phyloP scores from a whole-genome alignment of 2,113 vertebrate species.

The Melanocharis versteri region DNA sequence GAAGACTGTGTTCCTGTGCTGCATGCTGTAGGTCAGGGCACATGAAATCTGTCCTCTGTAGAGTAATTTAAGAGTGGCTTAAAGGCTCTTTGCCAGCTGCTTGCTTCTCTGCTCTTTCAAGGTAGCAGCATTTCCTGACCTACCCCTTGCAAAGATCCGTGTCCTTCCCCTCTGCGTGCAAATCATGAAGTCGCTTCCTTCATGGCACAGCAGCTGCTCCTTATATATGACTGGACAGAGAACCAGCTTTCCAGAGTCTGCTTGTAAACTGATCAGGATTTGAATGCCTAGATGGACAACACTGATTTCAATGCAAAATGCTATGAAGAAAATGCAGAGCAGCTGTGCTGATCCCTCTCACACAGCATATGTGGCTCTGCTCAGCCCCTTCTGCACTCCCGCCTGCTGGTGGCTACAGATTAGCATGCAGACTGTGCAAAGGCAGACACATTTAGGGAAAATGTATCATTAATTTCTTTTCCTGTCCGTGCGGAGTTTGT shows the following conservation, averaged over 20 bases:
- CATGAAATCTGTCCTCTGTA: neutral
- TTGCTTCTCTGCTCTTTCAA: neutral
- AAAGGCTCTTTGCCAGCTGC: neutral
- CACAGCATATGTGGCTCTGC: neutral
- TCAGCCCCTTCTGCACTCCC: neutral
- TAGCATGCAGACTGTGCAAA: neutral
- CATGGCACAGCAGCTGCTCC: neutral
- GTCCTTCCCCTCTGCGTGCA: neutral
- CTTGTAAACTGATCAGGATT: neutral
- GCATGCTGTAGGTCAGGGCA: neutral
- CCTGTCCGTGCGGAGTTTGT: slow-evolving; percentile 49
- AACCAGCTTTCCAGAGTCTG: neutral
- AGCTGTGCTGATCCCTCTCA: neutral
- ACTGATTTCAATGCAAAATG: neutral
- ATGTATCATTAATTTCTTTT: slow-evolving; percentile 61
- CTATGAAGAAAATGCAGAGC: neutral
- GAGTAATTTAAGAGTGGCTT: neutral
- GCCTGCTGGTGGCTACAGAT: neutral
- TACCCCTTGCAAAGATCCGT: neutral
- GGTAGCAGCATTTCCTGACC: neutral
- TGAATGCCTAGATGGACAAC: neutral
- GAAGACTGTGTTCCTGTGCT: neutral
- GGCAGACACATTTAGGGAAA: slow-evolving; percentile 25
- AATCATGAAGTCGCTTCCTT: neutral
- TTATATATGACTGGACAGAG: neutral